phyloP scores from a whole-genome alignment of 2,797 vertebrate species.

The Ispidina picta region DNA sequence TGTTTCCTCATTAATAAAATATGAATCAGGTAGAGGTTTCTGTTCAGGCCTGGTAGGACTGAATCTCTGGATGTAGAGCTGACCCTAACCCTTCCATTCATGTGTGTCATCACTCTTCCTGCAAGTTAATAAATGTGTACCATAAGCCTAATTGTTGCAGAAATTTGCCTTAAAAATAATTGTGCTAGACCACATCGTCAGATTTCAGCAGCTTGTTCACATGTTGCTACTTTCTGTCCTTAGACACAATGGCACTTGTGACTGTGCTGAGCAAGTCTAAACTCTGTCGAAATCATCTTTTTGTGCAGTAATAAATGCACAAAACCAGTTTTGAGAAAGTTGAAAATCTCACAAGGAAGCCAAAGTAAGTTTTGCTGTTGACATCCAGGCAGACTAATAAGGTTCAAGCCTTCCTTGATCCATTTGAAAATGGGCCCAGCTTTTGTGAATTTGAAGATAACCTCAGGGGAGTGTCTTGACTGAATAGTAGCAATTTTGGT shows the following conservation, averaged over 20 bases:
- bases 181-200: neutral
- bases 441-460: neutral
- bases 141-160: neutral
- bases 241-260: neutral
- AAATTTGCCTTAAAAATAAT: neutral
- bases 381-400: neutral
- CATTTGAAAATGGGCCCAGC: neutral
- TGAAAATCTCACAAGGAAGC: neutral
- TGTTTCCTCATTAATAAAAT: neutral
- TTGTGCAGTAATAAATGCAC: neutral
- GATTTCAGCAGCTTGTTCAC: neutral
- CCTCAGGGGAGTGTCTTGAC: neutral
- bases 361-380: neutral
- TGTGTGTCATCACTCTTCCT: neutral
- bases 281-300: neutral
- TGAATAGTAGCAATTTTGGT: neutral
- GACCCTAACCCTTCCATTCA: neutral
- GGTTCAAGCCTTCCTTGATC: neutral
- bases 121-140: neutral
- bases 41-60: neutral
- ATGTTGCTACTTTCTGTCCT: neutral
- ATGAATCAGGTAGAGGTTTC: too few species aligned
- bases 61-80: neutral
- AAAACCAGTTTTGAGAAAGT: neutral
- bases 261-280: neutral